phyloP scores from a whole-genome alignment of 2,113 vertebrate genomes.

The Channa maculata region DNA sequence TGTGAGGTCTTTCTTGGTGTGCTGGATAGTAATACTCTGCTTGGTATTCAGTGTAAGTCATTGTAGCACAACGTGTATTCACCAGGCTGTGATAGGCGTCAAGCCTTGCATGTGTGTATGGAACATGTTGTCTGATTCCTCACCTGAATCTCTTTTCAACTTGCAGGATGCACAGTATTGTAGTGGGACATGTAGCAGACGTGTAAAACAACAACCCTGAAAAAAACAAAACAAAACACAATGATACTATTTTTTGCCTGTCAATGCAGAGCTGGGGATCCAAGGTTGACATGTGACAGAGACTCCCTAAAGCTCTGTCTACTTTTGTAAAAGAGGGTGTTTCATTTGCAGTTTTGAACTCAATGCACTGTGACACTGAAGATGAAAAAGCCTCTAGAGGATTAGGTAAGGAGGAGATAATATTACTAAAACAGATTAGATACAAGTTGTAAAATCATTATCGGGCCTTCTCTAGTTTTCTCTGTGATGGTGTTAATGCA shows the following conservation, averaged over 20 bases:
- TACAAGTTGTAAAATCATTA: neutral
- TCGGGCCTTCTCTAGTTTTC: neutral
- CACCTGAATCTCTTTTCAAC: neutral
- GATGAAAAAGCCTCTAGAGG: neutral
- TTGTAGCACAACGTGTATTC: neutral
- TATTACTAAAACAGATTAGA: neutral
- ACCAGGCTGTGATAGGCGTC: neutral
- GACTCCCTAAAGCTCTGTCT: conserved; percentile 49
- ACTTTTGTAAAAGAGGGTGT: conserved; percentile 29
- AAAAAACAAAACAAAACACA: conserved; percentile 1
- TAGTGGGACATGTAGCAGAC: neutral
- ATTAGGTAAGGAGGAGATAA: conserved; percentile 10
- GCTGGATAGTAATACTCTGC: neutral
- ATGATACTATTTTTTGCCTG: conserved; percentile 33
- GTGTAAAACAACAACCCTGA: no score
- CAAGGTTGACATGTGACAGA: conserved; percentile 65
- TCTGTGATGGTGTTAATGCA: neutral
- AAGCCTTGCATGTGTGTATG: neutral
- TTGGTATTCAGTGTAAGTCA: conserved; percentile 6
- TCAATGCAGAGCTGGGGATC: conserved; percentile 46
- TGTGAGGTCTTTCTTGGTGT: neutral
- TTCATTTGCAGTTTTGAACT: conserved; percentile 37
- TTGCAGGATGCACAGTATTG: neutral
- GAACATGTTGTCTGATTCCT: neutral
- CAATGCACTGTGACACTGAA: conserved; percentile 36